A percentile compares a stretch with the other conserved stretches of the same genome.
Conservation (phyloP, 2,797 vertebrate species). For the Martes flavigula region DNA sequence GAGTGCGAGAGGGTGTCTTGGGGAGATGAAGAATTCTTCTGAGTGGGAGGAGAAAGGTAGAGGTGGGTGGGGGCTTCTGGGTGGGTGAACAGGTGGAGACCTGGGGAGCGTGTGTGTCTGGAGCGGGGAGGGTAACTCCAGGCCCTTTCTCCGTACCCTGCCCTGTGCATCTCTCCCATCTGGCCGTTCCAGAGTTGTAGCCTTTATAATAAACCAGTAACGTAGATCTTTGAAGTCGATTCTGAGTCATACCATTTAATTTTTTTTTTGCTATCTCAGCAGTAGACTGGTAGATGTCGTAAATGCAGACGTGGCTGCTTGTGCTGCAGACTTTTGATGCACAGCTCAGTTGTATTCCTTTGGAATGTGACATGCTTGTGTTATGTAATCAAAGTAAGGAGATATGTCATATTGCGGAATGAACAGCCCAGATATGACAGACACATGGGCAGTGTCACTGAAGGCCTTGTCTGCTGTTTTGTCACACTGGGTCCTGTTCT, state of each 20-base stretch:
- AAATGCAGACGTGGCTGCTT: constrained; percentile 92
- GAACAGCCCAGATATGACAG: constrained; percentile 94
- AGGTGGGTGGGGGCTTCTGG: neutral
- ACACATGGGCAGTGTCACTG: constrained; percentile 95
- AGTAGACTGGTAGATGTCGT: constrained; percentile 98
- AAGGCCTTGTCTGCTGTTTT: constrained; percentile 97
- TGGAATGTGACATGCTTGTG: constrained; percentile 97
- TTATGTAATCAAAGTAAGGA: constrained; percentile 97
- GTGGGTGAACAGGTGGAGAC: neutral
- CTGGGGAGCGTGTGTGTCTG: no score
- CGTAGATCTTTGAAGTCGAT: neutral
- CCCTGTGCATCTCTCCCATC: neutral
- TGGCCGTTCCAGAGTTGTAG: neutral
- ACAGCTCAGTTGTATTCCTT: constrained; percentile 97
- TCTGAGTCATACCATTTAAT: constrained; percentile 88
- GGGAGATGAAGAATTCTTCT: neutral
- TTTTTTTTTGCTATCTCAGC: constrained; percentile 98
- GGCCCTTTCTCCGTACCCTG: neutral
- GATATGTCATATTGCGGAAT: constrained; percentile 94
- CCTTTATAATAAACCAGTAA: neutral
- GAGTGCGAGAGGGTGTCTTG: neutral
- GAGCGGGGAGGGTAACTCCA: neutral
- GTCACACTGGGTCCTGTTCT: constrained; percentile 91
- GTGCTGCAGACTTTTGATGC: constrained; percentile 94
- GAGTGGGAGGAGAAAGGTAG: neutral